Base-by-base conservation (phyloP, 1,140 invertebrate genomes). In the Ceratitis capitata region DNA sequence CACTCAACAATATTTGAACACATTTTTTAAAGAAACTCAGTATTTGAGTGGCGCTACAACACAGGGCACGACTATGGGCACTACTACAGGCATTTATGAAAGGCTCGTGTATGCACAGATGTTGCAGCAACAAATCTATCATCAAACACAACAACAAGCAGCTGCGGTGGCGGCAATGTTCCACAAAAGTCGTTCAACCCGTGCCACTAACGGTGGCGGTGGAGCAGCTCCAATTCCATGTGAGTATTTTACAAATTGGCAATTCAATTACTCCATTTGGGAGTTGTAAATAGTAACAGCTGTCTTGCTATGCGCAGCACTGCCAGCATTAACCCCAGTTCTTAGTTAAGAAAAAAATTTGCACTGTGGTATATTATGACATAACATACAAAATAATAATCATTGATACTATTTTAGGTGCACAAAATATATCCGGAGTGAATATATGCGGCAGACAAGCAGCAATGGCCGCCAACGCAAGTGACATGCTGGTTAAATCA, bases 51-150 rank as follows among this genome's bases (percentile, higher is more conserved):
- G 32, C 14, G 85, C 58, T 19, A 69, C 85, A 16, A n/a, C 85
- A 49, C 85, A 83, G 29, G 39, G 14, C 3, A 29, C 56, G 7
- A 39, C 84, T 9, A 49, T 45, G 19, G 32, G 47, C 12, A 39
- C 49, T 7, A 56, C 32, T 32, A 51, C 53, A 9, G 85, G 85
- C 14, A 83, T 85, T 42, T 86, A 87, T 32, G 86, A 87, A 64
- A 58, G 84, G 12, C 12, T 87, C 3, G 42, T 87, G 2, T 87
- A 86, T 32, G 85, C 85, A 19, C 86, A 87, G 32, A 85, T 87
- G 85, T 32, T 87, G 51, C 86, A 87, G 45, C 86, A 87, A 35
- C 86, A 86, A 61, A 83, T 85, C 6, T 83, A 85, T 35, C 82
- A 85, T 64, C 85, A 86, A 53, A 84, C 47, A 35, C 85, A 86